Evolutionary conservation across 2,888 invertebrate genomes (phyloP).

Genomic region (Hemistola chrysoprasaria): DNA sequence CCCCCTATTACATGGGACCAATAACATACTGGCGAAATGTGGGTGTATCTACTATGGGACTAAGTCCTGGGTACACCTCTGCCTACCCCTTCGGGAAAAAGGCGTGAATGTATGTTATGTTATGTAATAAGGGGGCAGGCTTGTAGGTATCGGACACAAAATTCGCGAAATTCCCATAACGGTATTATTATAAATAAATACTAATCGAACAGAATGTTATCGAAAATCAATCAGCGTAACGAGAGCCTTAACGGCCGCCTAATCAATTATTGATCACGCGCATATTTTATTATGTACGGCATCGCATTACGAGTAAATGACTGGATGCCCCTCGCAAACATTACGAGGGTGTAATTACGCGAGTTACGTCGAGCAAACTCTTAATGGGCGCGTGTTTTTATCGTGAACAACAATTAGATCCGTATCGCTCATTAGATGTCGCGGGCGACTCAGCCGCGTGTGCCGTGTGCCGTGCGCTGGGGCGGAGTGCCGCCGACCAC

Average conservation of each 20-base stretch:
- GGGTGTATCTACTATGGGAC: too few species aligned
- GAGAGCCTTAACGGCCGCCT: slow-evolving; percentile 3
- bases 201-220: slow-evolving; percentile 4
- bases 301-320: slow-evolving; percentile 1
- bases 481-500: too few species aligned
- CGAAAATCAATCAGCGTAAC: slow-evolving; percentile 12
- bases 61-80: too few species aligned
- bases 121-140: too few species aligned
- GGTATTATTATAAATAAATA: neutral
- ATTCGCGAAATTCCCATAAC: too few species aligned
- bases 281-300: too few species aligned
- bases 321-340: neutral
- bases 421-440: slow-evolving; percentile 19
- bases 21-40: too few species aligned
- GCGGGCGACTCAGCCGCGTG: neutral
- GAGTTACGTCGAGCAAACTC: slow-evolving; percentile 20
- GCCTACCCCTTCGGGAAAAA: too few species aligned
- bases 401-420: slow-evolving; percentile 25
- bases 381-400: slow-evolving; percentile 26
- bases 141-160: too few species aligned
- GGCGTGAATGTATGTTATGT: too few species aligned
- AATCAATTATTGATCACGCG: slow-evolving; percentile 22
- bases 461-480: too few species aligned
- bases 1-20: too few species aligned
- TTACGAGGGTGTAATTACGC: slow-evolving; percentile 14